These are phyloP conservation scores for Dipodomys spectabilis DNA, from an alignment of 2,113 vertebrate genomes.

Conservation along the genomic window DNA sequence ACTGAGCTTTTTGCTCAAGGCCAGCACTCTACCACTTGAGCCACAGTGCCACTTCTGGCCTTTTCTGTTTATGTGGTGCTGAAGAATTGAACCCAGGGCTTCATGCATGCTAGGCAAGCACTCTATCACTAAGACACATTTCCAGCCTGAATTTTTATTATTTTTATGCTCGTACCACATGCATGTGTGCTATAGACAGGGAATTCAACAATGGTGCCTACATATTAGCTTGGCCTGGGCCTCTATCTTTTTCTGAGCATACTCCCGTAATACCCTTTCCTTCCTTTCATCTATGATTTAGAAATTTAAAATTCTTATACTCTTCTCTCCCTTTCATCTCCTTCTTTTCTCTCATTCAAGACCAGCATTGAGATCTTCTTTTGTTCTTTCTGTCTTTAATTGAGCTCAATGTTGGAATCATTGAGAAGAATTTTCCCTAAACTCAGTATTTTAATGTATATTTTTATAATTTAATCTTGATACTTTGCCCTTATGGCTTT, in stretches of 20 bases:
- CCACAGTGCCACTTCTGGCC: too few relatives aligned
- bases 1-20: too few relatives aligned
- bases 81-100: too few relatives aligned
- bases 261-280: background rate
- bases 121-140: too few relatives aligned
- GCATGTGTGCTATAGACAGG: background rate
- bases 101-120: too few relatives aligned
- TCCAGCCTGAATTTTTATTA: background rate
- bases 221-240: background rate
- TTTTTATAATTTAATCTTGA: background rate
- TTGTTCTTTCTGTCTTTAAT: background rate
- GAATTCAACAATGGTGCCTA: background rate
- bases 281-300: background rate
- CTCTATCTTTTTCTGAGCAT: background rate
- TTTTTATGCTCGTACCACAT: background rate
- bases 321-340: background rate
- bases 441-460: constrained; percentile 16
- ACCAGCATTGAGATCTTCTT: background rate
- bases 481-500: background rate
- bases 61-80: too few relatives aligned
- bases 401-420: background rate
- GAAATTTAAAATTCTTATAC: background rate
- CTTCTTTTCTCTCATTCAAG: background rate
- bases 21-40: too few relatives aligned
- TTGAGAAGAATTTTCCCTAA: background rate